Evolutionary conservation across 2,888 invertebrate genomes (phyloP), one percentile per base, ranked within the genome.

Genomic region (Bhutanitis thaidina): DNA sequence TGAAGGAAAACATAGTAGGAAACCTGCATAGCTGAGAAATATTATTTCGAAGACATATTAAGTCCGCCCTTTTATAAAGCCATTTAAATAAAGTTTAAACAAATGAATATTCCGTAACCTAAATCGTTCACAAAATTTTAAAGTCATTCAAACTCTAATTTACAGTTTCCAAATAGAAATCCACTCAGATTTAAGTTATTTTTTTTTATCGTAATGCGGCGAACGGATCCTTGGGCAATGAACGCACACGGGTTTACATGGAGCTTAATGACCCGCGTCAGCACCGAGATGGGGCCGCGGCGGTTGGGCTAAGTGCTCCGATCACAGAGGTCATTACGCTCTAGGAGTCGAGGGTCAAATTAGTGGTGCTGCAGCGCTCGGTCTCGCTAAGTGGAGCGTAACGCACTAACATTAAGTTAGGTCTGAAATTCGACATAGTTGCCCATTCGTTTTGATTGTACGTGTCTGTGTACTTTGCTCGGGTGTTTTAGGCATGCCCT

Each of bases 311-410:
- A 44, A 44, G 36, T 44, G 44, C 44, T 29, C 27, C 4, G 14
- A 44, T 35, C 27, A 36, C 44, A 14, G 36, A 36, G 36, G 44
- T 44, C 36, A 44, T 29, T 29, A 36, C 34, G 5, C 36, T 36
- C 7, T 27, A 36, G 29, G 44, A 44, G 36, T 44, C 15, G 15
- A 44, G 25, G 44, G 13, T 44, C 44, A 29, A 36, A 44, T 44
- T 44, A 44, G 36, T 15, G 29, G 44, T 20, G 27, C 25, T 36
- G 36, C 44, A 44, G 27, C 14, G 36, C 27, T 34, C 30, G 12
- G 34, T 34, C 35, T 29, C 9, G 8, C 8, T 27, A 44, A 44
- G 36, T 44, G 27, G 36, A 15, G 39, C 39, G 29, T 44, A 35
- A 37, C 36, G 7, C 20, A 14, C 13, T 44, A 7, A 27, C 35